Base-by-base conservation (phyloP, 1,140 invertebrate species). In the Oreohelix idahoensis region DNA sequence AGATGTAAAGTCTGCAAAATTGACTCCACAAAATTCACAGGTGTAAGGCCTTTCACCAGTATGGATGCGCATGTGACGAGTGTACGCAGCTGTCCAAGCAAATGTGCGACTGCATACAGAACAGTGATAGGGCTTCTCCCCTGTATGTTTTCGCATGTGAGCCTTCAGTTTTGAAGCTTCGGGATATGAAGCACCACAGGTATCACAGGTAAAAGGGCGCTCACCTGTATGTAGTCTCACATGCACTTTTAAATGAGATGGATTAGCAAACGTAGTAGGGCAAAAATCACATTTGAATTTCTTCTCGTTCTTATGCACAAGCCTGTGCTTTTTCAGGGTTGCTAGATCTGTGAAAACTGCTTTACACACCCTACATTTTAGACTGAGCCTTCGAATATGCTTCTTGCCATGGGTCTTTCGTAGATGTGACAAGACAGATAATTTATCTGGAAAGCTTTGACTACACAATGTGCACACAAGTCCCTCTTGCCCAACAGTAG, bases 41-140 rank as follows among this genome's bases (percentile, higher is more conserved):
- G 63, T 81, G 35, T 98, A 98, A 0, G 97, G 97, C 90, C 98
- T 98, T 86, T 97, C 97, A 88, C 98, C 97, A 0, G 97, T 98
- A 79, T 98, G 97, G 0, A 97, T 98, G 23, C 98, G 93, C 23
- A 98, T 94, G 90, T 98, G 97, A 0, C 97, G n/a, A 29, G 17
- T 80, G n/a, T 80, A 80, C 1, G 79, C 79, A 35, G 63, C 79
- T 29, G 38, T 80, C 79, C 79, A 71, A 20, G 51, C 36, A 45
- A 79, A 79, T 2, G 45, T 78, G 2, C 63, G 32, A 15, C n/a
- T 36, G 35, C 96, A 97, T 0, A 96, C 96, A 0, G 96, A 95
- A 89, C 96, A 97, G 89, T 97, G 97, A 93, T 97, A 86, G 0
- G 84, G 86, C 23, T 76, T 83, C 69, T 86, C 86, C 0, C 82